Conservation (phyloP, 2,888 invertebrate genomes). For the Ophraella communa region DNA sequence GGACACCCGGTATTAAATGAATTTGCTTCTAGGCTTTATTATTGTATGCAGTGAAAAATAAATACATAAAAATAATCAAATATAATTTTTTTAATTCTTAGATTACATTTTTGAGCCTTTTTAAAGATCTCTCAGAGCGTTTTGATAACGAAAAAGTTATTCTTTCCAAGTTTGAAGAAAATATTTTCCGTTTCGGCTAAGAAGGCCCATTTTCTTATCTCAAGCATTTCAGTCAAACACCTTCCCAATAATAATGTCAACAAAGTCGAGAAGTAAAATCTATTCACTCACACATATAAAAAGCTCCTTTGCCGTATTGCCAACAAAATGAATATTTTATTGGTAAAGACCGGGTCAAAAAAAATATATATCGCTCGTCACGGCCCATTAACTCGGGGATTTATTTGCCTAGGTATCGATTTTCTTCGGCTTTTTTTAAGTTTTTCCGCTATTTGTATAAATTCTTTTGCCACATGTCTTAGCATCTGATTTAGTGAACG, state of each 20-base stretch:
- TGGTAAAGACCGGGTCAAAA: slow-evolving; percentile 13
- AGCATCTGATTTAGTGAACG: not conserved
- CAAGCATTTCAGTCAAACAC: slow-evolving; percentile 1
- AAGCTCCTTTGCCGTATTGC: slow-evolving; percentile 6
- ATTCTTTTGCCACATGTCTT: slow-evolving; percentile 2
- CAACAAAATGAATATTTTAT: slow-evolving; percentile 22
- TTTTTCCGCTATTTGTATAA: slow-evolving; percentile 5
- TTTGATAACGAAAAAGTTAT: not conserved
- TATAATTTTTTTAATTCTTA: no score
- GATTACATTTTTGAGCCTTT: not conserved
- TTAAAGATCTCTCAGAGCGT: not conserved
- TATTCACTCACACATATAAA: not conserved
- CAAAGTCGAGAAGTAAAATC: slow-evolving; percentile 4
- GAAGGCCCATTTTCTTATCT: not conserved
- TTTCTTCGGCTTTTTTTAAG: not conserved
- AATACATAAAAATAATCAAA: no score
- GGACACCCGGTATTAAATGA: no score
- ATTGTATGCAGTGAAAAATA: no score
- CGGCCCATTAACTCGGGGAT: slow-evolving; percentile 8
- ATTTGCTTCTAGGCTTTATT: no score
- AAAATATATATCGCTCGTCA: slow-evolving; percentile 14
- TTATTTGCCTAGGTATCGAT: slow-evolving; percentile 19
- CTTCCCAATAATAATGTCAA: slow-evolving; percentile 10
- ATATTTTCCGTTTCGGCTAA: not conserved
- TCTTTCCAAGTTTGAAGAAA: not conserved